Evolutionary conservation across 2,888 invertebrate species (phyloP).

Genomic region (Nephrotoma flavescens): DNA sequence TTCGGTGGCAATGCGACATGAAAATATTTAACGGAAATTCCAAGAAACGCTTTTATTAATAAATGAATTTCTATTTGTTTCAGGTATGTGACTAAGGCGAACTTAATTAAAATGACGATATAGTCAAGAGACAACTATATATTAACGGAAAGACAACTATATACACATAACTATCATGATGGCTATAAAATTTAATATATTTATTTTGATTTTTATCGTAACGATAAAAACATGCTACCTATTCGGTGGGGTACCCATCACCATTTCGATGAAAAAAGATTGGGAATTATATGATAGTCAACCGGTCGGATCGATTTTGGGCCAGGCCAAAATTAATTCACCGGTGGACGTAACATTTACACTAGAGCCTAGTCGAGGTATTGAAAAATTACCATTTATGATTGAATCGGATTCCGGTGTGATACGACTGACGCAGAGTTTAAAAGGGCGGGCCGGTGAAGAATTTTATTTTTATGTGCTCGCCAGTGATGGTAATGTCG

Average conservation of each 20-base stretch:
- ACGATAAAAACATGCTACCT: background rate
- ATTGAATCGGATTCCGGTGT: background rate
- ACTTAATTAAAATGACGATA: background rate
- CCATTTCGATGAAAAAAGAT: background rate
- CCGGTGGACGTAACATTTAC: background rate
- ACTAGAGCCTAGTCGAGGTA: background rate
- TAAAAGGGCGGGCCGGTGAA: constrained; percentile 40
- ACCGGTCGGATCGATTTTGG: background rate
- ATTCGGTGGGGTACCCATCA: background rate
- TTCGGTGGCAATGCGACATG: background rate
- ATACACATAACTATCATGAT: background rate
- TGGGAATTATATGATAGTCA: background rate
- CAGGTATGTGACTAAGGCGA: background rate
- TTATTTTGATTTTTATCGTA: background rate
- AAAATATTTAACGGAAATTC: background rate
- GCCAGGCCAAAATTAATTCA: background rate
- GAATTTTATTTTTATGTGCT: constrained; percentile 52
- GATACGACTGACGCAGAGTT: background rate
- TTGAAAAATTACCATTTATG: background rate
- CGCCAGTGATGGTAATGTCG: constrained; percentile 46
- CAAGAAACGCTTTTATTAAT: background rate
- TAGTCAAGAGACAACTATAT: background rate
- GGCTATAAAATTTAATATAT: background rate
- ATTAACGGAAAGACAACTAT: background rate
- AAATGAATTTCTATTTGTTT: background rate